Conservation (phyloP, 2,797 vertebrate species). For the Phataginus tetradactyla region DNA sequence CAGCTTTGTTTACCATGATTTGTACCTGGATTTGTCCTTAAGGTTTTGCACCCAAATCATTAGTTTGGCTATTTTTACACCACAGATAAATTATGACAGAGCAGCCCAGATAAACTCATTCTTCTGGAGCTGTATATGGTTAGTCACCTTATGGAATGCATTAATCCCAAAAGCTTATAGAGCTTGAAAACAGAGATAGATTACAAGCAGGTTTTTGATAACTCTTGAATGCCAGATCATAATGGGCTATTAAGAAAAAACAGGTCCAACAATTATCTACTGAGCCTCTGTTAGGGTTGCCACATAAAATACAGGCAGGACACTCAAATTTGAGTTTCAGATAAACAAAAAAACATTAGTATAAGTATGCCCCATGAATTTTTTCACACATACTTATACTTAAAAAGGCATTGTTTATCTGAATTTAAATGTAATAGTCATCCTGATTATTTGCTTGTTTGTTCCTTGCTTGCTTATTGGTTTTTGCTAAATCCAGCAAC, state of each 20-base stretch:
- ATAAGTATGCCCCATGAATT: neutral
- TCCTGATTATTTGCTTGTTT: neutral
- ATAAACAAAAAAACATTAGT: neutral
- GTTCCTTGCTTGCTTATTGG: neutral
- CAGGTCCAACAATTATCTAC: neutral
- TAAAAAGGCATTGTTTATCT: neutral
- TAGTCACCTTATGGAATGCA: conserved; percentile 36
- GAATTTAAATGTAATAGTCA: neutral
- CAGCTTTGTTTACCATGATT: neutral
- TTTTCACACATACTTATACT: neutral
- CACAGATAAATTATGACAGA: neutral
- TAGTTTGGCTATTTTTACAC: neutral
- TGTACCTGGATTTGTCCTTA: neutral
- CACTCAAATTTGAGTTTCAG: neutral
- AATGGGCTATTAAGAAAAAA: neutral
- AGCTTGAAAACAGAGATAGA: conserved; percentile 20
- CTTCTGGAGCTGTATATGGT: neutral
- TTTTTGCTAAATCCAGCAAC: neutral
- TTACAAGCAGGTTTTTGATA: conserved; percentile 50
- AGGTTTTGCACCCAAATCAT: neutral
- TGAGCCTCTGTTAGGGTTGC: neutral
- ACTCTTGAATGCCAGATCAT: neutral
- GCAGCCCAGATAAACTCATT: neutral
- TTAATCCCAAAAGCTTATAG: conserved; percentile 7
- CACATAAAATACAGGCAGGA: neutral